Conservation (phyloP, 2,888 invertebrate species). For the Nysson spinosus region DNA sequence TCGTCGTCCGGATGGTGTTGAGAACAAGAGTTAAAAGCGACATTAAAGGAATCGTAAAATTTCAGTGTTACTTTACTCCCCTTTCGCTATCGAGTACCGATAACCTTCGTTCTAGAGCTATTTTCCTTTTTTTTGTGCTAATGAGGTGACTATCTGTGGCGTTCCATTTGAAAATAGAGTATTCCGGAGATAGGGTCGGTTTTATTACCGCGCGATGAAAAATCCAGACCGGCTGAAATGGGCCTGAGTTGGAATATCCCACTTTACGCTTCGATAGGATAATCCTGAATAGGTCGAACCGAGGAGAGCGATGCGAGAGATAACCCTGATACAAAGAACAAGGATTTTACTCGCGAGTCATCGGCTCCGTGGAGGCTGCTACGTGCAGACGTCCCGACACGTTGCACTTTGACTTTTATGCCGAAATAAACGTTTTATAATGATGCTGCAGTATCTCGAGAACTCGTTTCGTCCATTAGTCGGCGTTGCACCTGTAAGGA, state of each 20-base stretch:
- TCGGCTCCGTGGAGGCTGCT: constrained; percentile 23
- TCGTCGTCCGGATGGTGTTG: no score
- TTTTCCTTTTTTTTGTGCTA: no score
- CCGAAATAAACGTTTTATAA: constrained; percentile 68
- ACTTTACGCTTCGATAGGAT: not conserved
- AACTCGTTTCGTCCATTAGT: constrained; percentile 68
- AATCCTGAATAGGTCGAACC: constrained; percentile 12
- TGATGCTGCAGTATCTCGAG: constrained; percentile 65
- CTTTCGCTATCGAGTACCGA: no score
- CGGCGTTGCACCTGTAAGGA: constrained; percentile 61
- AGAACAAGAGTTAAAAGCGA: no score
- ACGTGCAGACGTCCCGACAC: constrained; percentile 22
- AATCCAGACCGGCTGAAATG: constrained; percentile 19
- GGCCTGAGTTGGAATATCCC: constrained; percentile 18
- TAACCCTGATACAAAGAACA: constrained; percentile 41
- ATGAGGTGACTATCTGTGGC: no score
- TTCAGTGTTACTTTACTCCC: no score
- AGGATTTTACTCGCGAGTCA: constrained; percentile 60
- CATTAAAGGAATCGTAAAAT: no score
- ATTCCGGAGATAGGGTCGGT: constrained; percentile 23
- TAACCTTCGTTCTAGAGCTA: no score
- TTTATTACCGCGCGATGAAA: constrained; percentile 35
- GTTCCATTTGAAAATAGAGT: constrained; percentile 25
- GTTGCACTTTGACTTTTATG: constrained; percentile 64
- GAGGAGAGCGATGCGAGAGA: constrained; percentile 32